A percentile compares a stretch with the other conserved stretches of the same genome.
Evolutionary conservation across 2,797 vertebrate genomes (phyloP).

Genomic region (Mus spretus): DNA sequence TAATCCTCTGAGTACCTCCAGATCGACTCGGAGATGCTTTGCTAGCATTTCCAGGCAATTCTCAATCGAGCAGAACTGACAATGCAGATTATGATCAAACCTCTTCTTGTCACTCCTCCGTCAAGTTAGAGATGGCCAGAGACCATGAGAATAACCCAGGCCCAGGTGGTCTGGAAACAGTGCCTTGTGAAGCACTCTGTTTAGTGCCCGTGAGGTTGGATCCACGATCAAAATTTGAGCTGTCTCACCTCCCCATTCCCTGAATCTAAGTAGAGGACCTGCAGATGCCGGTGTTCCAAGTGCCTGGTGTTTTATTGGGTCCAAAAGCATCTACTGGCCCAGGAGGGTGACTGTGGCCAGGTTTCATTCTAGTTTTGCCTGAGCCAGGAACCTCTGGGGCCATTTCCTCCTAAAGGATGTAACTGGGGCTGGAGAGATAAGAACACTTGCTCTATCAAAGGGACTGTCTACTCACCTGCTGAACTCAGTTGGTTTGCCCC

Average conservation of each 20-base stretch:
- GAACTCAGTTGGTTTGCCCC: background rate
- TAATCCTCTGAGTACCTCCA: background rate
- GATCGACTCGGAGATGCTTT: background rate
- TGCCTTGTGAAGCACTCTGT: background rate
- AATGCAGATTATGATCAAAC: background rate
- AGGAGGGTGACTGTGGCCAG: background rate
- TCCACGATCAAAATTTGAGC: background rate
- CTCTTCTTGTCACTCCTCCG: background rate
- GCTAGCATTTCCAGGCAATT: background rate
- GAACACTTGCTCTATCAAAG: background rate
- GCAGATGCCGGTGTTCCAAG: background rate
- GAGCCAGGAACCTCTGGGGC: background rate
- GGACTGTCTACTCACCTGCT: background rate
- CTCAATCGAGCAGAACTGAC: background rate
- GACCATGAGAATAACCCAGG: background rate
- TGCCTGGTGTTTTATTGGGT: background rate
- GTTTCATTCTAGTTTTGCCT: background rate
- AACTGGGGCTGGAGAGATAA: no score
- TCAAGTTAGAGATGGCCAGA: background rate
- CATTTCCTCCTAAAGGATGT: background rate
- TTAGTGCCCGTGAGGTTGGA: background rate
- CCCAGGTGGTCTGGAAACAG: background rate
- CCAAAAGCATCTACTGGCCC: background rate
- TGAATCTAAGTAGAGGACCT: background rate
- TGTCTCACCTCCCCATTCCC: background rate